A percentile compares a stretch with the other conserved stretches of the same genome.
Evolutionary conservation across 2,113 vertebrate species (phyloP).

Genomic region (Oreocharis arfaki): DNA sequence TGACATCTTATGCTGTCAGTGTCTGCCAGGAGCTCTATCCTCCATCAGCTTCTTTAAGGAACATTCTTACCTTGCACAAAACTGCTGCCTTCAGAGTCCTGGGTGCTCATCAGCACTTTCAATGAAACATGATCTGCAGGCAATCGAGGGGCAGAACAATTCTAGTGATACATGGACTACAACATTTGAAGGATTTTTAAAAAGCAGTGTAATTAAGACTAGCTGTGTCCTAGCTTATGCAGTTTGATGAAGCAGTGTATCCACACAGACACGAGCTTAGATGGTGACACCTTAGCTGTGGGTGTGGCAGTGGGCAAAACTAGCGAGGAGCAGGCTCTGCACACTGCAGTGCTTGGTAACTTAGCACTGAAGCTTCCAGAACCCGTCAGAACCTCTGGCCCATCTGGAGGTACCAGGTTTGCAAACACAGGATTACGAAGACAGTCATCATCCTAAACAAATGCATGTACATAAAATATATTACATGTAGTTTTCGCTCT

Average conservation of each 20-base stretch:
- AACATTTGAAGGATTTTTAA: neutral
- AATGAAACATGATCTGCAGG: constrained; percentile 1
- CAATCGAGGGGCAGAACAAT: neutral
- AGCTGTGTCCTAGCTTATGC: neutral
- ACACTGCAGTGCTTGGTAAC: neutral
- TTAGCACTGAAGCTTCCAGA: neutral
- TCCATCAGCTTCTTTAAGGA: constrained; percentile 16
- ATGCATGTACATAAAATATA: neutral
- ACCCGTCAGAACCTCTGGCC: neutral
- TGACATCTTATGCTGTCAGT: neutral
- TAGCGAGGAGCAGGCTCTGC: neutral
- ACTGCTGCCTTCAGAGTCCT: constrained; percentile 23
- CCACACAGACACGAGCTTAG: neutral
- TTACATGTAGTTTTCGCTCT: neutral
- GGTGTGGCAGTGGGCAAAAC: neutral
- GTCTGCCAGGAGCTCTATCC: neutral
- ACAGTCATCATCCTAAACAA: neutral
- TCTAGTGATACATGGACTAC: neutral
- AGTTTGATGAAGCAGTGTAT: neutral
- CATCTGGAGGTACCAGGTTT: neutral
- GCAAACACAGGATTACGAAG: neutral
- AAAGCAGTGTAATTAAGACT: neutral
- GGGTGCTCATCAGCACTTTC: neutral
- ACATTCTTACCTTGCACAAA: constrained; percentile 43
- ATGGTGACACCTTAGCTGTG: neutral